A percentile compares a stretch with the other conserved stretches of the same genome.
phyloP scores from a whole-genome alignment of 2,113 vertebrate species.

The Callospermophilus lateralis region DNA sequence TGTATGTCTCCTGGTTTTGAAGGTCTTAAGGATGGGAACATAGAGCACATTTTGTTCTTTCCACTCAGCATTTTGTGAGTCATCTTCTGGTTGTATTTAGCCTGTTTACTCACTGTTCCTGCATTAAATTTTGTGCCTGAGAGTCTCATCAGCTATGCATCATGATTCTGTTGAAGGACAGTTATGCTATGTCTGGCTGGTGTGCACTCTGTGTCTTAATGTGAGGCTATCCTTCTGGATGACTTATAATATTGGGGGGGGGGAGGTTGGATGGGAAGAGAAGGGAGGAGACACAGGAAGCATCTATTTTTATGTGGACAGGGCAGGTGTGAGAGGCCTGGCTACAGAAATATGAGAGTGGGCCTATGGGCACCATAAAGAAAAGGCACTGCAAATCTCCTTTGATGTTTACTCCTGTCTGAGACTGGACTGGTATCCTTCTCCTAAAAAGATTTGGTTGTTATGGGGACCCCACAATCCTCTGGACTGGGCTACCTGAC shows the following conservation, averaged over 20 bases:
- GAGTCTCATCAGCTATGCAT: not conserved
- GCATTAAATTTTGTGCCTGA: not conserved
- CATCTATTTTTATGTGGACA: not conserved
- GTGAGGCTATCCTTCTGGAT: not conserved
- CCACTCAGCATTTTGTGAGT: not conserved
- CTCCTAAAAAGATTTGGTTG: too few species aligned
- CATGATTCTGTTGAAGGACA: not conserved
- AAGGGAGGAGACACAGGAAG: not conserved
- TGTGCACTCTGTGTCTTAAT: not conserved
- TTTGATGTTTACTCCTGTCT: too few species aligned
- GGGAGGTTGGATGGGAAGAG: not conserved
- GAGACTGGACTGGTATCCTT: too few species aligned
- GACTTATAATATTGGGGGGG: not conserved
- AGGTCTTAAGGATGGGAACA: not conserved
- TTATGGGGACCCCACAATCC: too few species aligned
- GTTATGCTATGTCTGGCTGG: not conserved
- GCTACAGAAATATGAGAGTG: too few species aligned
- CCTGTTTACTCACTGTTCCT: not conserved
- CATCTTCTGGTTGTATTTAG: not conserved
- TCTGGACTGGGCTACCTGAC: too few species aligned
- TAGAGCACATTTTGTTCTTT: not conserved
- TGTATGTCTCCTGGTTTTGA: not conserved
- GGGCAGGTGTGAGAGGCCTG: too few species aligned
- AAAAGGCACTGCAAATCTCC: too few species aligned
- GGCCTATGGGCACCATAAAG: too few species aligned